These are phyloP conservation scores for Todus mexicanus DNA, from an alignment of 2,797 vertebrate species.

Conservation along the genomic window DNA sequence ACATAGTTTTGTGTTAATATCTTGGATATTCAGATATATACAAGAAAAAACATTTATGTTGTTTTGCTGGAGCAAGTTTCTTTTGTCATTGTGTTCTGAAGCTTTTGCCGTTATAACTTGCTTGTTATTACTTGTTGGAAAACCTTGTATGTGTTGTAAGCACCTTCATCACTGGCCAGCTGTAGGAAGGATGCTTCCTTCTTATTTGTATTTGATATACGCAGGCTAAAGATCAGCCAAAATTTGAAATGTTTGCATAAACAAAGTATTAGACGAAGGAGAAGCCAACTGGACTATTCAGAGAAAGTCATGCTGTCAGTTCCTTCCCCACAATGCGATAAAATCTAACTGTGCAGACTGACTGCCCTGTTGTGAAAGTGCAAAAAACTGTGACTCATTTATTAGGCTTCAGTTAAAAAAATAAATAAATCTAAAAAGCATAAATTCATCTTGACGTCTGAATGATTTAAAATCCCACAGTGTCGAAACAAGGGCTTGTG, in stretches of 20 bases:
- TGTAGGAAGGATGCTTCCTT: not conserved
- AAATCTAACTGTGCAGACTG: not conserved
- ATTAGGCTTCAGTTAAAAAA: not conserved
- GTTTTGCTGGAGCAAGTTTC: not conserved
- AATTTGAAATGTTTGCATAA: not conserved
- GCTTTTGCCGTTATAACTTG: not conserved
- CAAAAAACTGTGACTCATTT: not conserved
- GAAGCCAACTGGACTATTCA: not conserved
- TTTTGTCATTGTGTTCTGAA: not conserved
- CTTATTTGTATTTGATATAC: not conserved
- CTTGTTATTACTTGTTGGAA: not conserved
- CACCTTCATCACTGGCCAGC: not conserved
- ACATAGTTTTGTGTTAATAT: not conserved
- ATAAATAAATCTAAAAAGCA: not conserved
- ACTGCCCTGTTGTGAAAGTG: not conserved
- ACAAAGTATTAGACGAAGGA: not conserved
- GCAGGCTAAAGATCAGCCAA: not conserved
- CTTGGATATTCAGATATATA: not conserved
- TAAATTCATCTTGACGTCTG: not conserved
- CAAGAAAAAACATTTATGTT: not conserved
- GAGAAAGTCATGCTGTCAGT: not conserved
- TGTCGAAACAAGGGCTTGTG: not conserved
- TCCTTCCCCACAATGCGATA: not conserved
- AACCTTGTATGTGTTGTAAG: not conserved
- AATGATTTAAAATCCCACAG: not conserved